Conservation (phyloP, 2,888 invertebrate genomes). For the Eupithecia dodoneata region DNA sequence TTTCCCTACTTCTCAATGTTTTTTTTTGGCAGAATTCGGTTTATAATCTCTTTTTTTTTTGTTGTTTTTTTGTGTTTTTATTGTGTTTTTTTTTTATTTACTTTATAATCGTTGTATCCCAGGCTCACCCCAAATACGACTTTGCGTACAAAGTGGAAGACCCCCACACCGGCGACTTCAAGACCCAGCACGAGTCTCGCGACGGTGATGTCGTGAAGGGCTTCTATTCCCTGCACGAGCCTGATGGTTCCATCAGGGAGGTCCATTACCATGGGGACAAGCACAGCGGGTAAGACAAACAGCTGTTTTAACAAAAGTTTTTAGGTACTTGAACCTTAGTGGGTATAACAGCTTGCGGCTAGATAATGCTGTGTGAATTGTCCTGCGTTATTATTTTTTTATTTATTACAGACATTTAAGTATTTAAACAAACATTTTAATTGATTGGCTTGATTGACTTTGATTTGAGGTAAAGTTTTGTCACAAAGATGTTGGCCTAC, state of each 20-base stretch:
- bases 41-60: too few relatives aligned
- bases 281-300: slow-evolving; percentile 54
- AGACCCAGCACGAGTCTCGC: slow-evolving; percentile 75
- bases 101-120: background rate
- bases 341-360: too few relatives aligned
- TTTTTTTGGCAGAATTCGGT: too few relatives aligned
- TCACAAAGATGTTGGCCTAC: background rate
- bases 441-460: background rate
- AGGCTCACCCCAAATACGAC: slow-evolving; percentile 62
- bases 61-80: too few relatives aligned
- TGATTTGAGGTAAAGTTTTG: background rate
- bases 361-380: too few relatives aligned
- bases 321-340: too few relatives aligned
- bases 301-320: too few relatives aligned
- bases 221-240: slow-evolving; percentile 80
- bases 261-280: slow-evolving; percentile 62
- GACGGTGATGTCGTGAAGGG: slow-evolving; percentile 84
- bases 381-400: too few relatives aligned
- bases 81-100: too few relatives aligned
- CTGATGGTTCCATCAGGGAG: slow-evolving; percentile 74
- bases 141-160: slow-evolving; percentile 76
- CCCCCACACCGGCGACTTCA: slow-evolving; percentile 83
- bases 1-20: too few relatives aligned
- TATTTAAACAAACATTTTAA: too few relatives aligned
- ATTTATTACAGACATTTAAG: too few relatives aligned